Evolutionary conservation across 2,888 invertebrate species (phyloP).

Genomic region (Acanthosepion esculentum): DNA sequence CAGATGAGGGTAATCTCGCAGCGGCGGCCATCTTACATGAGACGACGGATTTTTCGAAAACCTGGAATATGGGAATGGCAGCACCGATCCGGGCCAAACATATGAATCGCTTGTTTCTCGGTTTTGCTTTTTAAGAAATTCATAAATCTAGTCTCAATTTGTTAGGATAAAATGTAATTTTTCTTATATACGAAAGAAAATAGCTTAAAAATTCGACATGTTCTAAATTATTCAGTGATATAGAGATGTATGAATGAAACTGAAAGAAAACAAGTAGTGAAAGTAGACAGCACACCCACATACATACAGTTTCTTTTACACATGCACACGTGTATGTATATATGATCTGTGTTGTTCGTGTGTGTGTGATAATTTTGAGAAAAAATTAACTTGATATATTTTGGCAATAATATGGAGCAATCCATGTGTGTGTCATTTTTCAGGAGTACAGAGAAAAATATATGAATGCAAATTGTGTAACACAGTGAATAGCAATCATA

Average conservation of each 20-base stretch:
- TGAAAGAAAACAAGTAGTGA: not conserved
- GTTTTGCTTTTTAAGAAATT: not conserved
- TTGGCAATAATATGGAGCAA: no score
- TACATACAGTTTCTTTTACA: not conserved
- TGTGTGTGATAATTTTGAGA: no score
- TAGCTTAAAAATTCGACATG: not conserved
- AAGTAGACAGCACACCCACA: not conserved
- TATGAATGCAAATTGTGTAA: no score
- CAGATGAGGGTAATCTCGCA: conserved; percentile 66
- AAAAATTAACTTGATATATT: no score
- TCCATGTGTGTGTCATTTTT: no score
- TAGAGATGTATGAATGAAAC: not conserved
- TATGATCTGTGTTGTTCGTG: no score
- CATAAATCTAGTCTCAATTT: not conserved
- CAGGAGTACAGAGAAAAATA: no score
- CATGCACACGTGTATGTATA: not conserved
- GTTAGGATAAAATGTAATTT: not conserved
- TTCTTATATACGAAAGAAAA: not conserved
- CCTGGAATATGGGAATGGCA: not conserved
- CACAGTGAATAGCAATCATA: no score
- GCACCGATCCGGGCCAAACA: conserved; percentile 38
- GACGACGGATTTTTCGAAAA: conserved; percentile 36
- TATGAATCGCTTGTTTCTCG: not conserved
- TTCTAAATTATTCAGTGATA: not conserved
- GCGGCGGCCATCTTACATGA: conserved; percentile 64